Base-by-base conservation (phyloP, 2,113 vertebrate genomes). In the Cygnus atratus region DNA sequence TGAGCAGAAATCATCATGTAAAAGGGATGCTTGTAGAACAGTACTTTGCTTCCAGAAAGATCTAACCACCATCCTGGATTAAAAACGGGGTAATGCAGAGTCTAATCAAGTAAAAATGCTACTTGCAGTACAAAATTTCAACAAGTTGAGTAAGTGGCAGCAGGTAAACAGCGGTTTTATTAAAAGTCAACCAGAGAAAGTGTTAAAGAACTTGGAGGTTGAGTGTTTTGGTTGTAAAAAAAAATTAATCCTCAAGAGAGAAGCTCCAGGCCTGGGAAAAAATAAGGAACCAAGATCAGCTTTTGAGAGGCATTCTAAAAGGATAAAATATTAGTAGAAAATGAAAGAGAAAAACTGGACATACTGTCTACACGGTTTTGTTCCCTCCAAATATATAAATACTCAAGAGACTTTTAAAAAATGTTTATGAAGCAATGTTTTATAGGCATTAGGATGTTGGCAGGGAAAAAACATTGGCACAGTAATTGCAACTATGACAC, bases 251-350 rank as follows among this genome's bases (percentile, higher is more conserved):
- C 93, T 87, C 95, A 92, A 66, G 91, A 92, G 84, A 91, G 48
- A 79, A 92, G 87, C 54, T 89, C 35, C 8, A 92, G 54, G 87
- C 95, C 95, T 94, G 91, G 95, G 93, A 96, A 97, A 96, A 91
- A 92, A 76, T 37, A 87, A 84, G 46, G 54, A 89, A 91, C n/a
- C 59, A 21, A 79, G 61, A 78, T 43, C 31, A 43, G 71, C 77
- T 92, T 87, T 83, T 55, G 67, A 94, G 67, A 91, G 80, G 71
- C 58, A 58, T 62, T 91, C 70, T 87, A 37, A 78, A 87, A 92
- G 62, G 44, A 67, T 35, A 76, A 92, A 91, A 62, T 48, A 74
- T 29, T 29, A 80, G 74, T 2, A 93, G 70, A 93, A 96, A 78
- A 90, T 18, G 8, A 50, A 94, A 84, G 44, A 86, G 25, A 76